Percentiles rank a stretch among this genome's conserved stretches.
Evolutionary conservation across 2,797 vertebrate species (phyloP).

Genomic region (Poecile montanus): DNA sequence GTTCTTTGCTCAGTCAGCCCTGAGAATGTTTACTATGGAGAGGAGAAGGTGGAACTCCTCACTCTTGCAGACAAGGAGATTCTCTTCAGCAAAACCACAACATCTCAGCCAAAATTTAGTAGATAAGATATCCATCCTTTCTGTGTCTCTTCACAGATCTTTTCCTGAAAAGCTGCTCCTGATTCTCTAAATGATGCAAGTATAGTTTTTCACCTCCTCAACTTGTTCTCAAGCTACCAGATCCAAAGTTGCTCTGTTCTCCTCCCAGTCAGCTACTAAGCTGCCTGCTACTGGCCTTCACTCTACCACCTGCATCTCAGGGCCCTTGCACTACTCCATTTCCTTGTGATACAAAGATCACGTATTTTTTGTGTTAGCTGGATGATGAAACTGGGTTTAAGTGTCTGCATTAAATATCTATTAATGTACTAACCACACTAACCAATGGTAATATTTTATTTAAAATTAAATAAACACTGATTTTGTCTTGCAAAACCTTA

Average conservation of each 20-base stretch:
- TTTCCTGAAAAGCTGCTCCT: background rate
- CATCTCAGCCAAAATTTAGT: background rate
- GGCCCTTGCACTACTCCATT: background rate
- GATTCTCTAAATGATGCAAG: background rate
- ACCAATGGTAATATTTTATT: background rate
- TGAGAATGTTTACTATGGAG: background rate
- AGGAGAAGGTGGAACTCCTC: background rate
- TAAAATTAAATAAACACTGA: background rate
- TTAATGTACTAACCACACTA: background rate
- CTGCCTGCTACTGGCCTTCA: background rate
- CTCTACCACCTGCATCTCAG: background rate
- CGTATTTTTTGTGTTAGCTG: background rate
- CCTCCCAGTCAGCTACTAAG: background rate
- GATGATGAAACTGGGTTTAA: background rate
- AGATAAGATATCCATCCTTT: background rate
- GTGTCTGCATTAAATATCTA: background rate
- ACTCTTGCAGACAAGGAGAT: background rate
- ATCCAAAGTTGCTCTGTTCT: background rate
- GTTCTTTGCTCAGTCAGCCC: background rate
- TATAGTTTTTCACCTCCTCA: background rate
- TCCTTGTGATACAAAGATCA: background rate
- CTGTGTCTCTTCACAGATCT: background rate
- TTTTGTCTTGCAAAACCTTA: background rate
- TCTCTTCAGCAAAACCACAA: background rate
- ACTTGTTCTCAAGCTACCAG: background rate